Base-by-base conservation (phyloP, 2,113 vertebrate genomes). In the Cyprinodon tularosa region DNA sequence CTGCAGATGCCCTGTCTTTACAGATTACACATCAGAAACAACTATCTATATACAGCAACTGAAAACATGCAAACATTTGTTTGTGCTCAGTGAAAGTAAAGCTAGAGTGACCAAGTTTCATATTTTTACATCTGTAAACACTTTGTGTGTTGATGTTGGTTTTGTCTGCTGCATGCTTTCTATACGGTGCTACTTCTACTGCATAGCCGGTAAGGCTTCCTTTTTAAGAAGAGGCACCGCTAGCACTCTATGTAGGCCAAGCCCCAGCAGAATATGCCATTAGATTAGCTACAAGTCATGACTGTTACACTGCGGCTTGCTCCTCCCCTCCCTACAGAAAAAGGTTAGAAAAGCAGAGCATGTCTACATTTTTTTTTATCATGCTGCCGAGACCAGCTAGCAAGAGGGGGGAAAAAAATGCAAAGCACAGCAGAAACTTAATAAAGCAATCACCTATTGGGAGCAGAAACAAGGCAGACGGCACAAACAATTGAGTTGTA, bases 161-260 rank as follows among this genome's bases (percentile, higher is more conserved):
- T 89, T 90, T 80, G 84, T 86, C 83, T 76, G 70, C 44, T 50
- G 47, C 81, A 57, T 62, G 71, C 79, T 72, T 85, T 75, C 86
- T 81, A 84, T 48, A 29, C 44, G 36, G 36, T 64, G 75, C 86
- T 66, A 75, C 83, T 68, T 64, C 66, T 84, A 80, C 86, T 80
- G 82, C 81, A 73, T 50, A 72, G 45, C 71, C 72, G 74, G 84
- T 69, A 81, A 76, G 76, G 74, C 81, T 82, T 87, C 71, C 83
- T 87, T 86, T 88, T 86, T 68, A 78, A 86, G 88, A 90, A 87
- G 77, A 78, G 62, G 66, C 72, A 84, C 75, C 12, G 76, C 77
- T 75, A 73, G 76, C 68, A 22, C 83, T 88, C 84, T 89, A 94
- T 92, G 90, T 93, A 92, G 93, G 90, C 92, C 91, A 91, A 90